Base-by-base conservation (phyloP, 1,140 invertebrate genomes). In the Adelges cooleyi region DNA sequence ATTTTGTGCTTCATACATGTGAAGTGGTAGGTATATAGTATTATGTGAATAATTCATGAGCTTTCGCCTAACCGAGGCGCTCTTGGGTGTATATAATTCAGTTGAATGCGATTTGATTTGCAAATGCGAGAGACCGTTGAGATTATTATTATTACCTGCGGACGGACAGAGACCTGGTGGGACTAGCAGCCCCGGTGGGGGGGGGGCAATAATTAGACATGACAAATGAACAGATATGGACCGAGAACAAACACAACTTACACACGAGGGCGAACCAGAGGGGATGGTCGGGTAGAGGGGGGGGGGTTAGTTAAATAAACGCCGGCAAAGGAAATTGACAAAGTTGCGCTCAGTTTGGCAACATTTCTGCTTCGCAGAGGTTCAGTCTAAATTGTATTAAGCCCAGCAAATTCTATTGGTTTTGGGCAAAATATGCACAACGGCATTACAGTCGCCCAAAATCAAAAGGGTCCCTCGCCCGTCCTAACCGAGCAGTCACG, bases 61-160 rank as follows among this genome's bases (percentile, higher is more conserved):
- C 18, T 44, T 59, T 23, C 40, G 40, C 54, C 25, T 27, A 27
- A 1, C 36, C 22, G 2, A 27, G 15, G 17, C n/a, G n/a, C 40
- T 44, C 40, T 59, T 59, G 22, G 23, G 54, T 29, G 54, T 59
- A 44, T n/a, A n/a, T 44, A 44, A 59, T 59, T 59, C 23, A n/a
- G 54, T 36, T 44, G 54, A 59, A 59, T 59, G 25, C 54, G 40
- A 59, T 59, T 59, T 59, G 40, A 59, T 59, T 59, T 59, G 54
- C 54, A 59, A 59, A 59, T 59, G 54, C 40, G 54, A 44, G 10
- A 38, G 38, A n/a, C n/a, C 38, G 25, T 44, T 44, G 20, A 23
- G 54, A 44, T 59, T 59, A 59, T 59, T 59, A 44, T 59, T 59
- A 59, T 59, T 59, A 59, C 54, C 54, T 59, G 54, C 40, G 23